A percentile compares a stretch with the other conserved stretches of the same genome.
Evolutionary conservation across 2,888 invertebrate species (phyloP).

Genomic region (Sarcophaga rosellei): DNA sequence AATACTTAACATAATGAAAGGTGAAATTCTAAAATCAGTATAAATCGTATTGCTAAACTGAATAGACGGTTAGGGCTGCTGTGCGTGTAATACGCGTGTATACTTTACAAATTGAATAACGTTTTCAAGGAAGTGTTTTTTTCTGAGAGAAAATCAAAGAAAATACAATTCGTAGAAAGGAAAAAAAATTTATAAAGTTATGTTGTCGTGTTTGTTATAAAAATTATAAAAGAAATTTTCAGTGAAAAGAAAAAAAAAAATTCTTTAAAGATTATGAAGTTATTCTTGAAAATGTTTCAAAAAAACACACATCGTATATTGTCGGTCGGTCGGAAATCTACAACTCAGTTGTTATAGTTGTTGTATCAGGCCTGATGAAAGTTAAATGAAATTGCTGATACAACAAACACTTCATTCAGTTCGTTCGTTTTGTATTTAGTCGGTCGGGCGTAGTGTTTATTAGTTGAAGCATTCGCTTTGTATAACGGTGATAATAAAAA

Average conservation of each 20-base stretch:
- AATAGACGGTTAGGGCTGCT: conserved; percentile 50
- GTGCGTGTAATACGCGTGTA: neutral
- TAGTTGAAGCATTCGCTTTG: conserved; percentile 24
- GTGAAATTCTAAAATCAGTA: conserved; percentile 75
- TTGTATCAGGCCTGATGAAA: neutral
- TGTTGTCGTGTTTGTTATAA: too few species aligned
- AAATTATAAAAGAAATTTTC: neutral
- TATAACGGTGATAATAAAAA: conserved; percentile 4
- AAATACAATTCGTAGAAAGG: neutral
- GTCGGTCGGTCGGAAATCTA: conserved; percentile 22
- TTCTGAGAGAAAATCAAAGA: conserved; percentile 7
- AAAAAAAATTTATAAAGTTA: conserved; percentile 9
- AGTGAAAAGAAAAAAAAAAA: neutral
- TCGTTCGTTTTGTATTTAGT: conserved; percentile 55
- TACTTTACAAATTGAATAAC: conserved; percentile 3
- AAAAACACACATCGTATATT: conserved; percentile 30
- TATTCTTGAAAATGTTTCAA: conserved; percentile 18
- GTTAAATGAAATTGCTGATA: conserved; percentile 3
- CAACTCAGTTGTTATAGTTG: neutral
- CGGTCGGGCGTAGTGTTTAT: conserved; percentile 60
- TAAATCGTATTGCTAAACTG: conserved; percentile 72
- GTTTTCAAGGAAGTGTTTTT: conserved; percentile 12
- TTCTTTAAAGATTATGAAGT: neutral
- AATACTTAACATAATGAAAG: conserved; percentile 71
- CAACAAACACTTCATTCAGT: conserved; percentile 18